Base-by-base conservation (phyloP, 1,140 invertebrate species). In the Apis cerana region DNA sequence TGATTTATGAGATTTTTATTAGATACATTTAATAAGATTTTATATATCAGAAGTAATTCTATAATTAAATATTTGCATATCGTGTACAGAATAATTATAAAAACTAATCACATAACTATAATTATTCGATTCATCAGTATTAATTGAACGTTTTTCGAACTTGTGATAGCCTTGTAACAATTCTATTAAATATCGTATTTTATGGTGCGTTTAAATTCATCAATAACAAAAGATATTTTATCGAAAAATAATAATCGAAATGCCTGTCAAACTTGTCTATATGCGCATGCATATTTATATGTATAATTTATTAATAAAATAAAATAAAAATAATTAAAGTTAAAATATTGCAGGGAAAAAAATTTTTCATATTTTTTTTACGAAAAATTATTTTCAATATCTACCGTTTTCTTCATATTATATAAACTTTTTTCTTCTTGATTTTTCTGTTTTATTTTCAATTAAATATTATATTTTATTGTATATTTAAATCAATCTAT, bases 51-150 rank as follows among this genome's bases (percentile, higher is more conserved):
- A 48, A 13, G 23, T 69, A 12, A 54, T 76, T 33, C 27, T 50
- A 15, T 52, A 62, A 71, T 79, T 71, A 52, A 79, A n/a, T 59
- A 27, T 12, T 5, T 12, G 2, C 9, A 4, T 48, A 15, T 43
- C 23, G 13, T 52, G 33, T 21, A 61, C 43, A 7, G 48, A 54
- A 71, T 80, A 76, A 85, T 87, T 80, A 67, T 68, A 87, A 85
- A 85, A 88, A 87, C 81, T 75, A 88, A 87, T 87, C 78, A 56
- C 48, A 59, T 62, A 67, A 52, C 68, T 72, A 64, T 52, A 83
- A 88, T 76, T 85, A 84, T 62, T 69, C 50, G 67, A 68, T 62
- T 23, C 64, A 75, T 13, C 21, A 5, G 65, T 75, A 74, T 70
- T 64, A 62, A 76, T 85, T 12, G 52, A n/a, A 83, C 67, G 17